Evolutionary conservation across 35 echinoderm and acorn worm species (phyloP).

Genomic region (Amphiura filiformis): DNA sequence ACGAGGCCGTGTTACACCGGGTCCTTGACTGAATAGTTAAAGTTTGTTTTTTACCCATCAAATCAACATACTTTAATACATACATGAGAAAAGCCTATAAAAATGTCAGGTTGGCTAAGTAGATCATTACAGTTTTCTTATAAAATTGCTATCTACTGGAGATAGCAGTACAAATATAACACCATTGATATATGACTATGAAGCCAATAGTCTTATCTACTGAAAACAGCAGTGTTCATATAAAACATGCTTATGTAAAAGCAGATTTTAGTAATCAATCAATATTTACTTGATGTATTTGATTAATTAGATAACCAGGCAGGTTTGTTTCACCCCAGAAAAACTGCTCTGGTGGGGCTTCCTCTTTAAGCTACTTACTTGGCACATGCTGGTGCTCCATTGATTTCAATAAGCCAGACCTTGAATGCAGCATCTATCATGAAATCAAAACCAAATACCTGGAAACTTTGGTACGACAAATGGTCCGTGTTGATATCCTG

Average conservation of each 20-base stretch:
- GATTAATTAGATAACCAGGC: too few relatives aligned
- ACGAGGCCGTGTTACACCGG: too few relatives aligned
- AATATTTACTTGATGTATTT: neutral
- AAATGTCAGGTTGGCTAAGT: too few relatives aligned
- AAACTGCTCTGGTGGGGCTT: too few relatives aligned
- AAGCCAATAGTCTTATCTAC: neutral
- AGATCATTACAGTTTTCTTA: too few relatives aligned
- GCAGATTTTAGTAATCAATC: neutral
- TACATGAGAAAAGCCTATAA: too few relatives aligned
- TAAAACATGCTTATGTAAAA: neutral
- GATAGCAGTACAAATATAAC: neutral
- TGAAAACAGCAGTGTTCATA: neutral
- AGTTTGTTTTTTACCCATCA: too few relatives aligned
- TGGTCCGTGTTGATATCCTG: constrained; percentile 42
- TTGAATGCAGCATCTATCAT: constrained; percentile 47
- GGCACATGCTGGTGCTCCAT: constrained; percentile 71
- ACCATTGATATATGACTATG: neutral
- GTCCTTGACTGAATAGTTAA: too few relatives aligned
- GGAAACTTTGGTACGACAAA: constrained; percentile 66
- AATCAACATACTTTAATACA: too few relatives aligned
- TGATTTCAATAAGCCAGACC: constrained; percentile 71
- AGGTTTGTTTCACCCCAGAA: too few relatives aligned
- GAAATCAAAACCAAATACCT: constrained; percentile 86
- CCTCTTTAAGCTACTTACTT: too few relatives aligned
- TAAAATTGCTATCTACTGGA: too few relatives aligned